Conservation (phyloP, 2,797 vertebrate genomes). For the Myotis pilosus region DNA sequence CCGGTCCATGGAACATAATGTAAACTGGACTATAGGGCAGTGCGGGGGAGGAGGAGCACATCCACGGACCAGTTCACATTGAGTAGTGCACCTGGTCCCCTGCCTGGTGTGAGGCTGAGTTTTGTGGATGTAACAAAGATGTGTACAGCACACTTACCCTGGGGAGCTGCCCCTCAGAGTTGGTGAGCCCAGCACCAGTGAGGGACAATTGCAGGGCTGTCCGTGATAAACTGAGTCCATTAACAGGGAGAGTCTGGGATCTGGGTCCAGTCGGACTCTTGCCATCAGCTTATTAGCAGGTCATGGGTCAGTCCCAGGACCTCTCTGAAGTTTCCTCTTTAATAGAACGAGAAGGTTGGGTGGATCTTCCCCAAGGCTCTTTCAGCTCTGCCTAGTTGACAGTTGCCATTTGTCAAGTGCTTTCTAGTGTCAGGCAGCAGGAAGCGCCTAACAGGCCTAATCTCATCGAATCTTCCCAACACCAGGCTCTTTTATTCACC, state of each 20-base stretch:
- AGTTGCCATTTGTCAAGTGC: not conserved
- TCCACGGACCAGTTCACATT: too few relatives aligned
- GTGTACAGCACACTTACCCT: too few relatives aligned
- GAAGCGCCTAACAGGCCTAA: too few relatives aligned
- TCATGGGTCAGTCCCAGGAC: not conserved
- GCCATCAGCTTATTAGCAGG: not conserved
- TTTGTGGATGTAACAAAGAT: not conserved
- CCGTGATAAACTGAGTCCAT: not conserved
- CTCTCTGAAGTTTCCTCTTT: not conserved
- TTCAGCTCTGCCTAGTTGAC: not conserved
- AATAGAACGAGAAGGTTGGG: not conserved
- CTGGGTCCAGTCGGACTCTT: not conserved
- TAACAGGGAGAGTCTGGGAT: not conserved
- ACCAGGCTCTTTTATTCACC: not conserved
- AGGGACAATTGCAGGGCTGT: not conserved
- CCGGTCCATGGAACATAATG: not conserved
- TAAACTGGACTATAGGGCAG: not conserved
- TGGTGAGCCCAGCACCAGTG: not conserved
- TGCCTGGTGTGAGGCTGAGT: not conserved
- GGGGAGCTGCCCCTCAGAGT: not conserved
- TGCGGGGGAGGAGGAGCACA: too few relatives aligned
- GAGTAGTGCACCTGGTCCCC: not conserved
- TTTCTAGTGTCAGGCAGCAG: not conserved
- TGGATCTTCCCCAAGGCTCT: not conserved
- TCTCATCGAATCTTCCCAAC: not conserved